These are phyloP conservation scores for Hippopotamyrus pictus DNA, from an alignment of 2,797 vertebrate genomes.

Conservation along the genomic window DNA sequence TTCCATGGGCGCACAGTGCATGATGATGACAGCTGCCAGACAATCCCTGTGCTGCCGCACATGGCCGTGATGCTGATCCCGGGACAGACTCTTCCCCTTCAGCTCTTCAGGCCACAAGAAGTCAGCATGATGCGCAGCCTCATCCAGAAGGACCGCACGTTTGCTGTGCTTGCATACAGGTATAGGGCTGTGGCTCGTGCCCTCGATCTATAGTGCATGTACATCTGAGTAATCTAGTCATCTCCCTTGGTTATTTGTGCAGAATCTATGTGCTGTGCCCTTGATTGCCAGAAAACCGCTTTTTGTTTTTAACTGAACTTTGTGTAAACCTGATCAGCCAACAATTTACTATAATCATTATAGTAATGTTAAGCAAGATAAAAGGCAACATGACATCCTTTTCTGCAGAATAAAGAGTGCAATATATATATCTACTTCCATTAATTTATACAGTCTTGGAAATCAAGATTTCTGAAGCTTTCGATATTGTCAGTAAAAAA, in stretches of 20 bases:
- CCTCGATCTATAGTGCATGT: background rate
- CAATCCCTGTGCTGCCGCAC: constrained; percentile 85
- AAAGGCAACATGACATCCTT: background rate
- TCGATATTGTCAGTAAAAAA: background rate
- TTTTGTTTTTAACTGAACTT: background rate
- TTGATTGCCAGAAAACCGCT: background rate
- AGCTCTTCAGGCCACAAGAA: constrained; percentile 90
- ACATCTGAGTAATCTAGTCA: background rate
- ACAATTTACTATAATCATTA: background rate
- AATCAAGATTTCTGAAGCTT: background rate
- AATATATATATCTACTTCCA: background rate
- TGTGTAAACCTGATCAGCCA: background rate
- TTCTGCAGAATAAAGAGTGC: background rate
- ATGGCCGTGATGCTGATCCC: constrained; percentile 86
- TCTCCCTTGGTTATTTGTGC: background rate
- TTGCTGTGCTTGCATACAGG: constrained; percentile 79
- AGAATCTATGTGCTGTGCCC: background rate
- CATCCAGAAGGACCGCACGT: constrained; percentile 90
- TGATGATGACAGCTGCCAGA: constrained; percentile 90
- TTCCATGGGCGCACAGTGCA: constrained; percentile 92
- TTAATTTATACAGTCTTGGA: background rate
- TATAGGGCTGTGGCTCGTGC: background rate
- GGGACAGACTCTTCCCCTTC: constrained; percentile 89
- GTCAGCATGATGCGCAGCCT: constrained; percentile 95
- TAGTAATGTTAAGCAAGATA: background rate